Percentiles rank a stretch among this genome's conserved stretches.
Evolutionary conservation across 2,888 invertebrate species (phyloP).

Genomic region (Patella ulyssiponensis): DNA sequence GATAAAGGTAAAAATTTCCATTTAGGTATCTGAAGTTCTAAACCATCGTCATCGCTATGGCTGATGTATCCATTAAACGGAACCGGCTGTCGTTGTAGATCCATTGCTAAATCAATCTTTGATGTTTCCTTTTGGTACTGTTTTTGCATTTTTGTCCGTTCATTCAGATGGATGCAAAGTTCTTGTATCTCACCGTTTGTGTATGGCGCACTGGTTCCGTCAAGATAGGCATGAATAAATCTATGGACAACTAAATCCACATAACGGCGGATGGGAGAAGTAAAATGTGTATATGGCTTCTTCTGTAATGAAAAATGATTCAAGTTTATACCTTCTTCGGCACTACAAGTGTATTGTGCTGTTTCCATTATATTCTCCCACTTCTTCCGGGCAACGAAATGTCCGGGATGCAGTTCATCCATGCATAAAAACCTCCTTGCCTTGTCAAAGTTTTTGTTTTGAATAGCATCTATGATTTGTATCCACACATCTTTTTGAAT

Average conservation of each 20-base stretch:
- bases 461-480: slow-evolving; percentile 13
- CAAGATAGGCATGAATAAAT: slow-evolving; percentile 42
- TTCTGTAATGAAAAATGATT: slow-evolving; percentile 47
- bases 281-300: slow-evolving; percentile 46
- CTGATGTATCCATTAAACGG: slow-evolving; percentile 41
- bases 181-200: slow-evolving; percentile 39
- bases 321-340: slow-evolving; percentile 22
- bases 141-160: slow-evolving; percentile 42
- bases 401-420: slow-evolving; percentile 43
- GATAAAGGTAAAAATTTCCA: slow-evolving; percentile 31
- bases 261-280: slow-evolving; percentile 50
- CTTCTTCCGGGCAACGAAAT: slow-evolving; percentile 35
- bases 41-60: slow-evolving; percentile 36
- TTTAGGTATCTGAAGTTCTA: slow-evolving; percentile 42
- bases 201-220: slow-evolving; percentile 35
- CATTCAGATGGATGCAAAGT: slow-evolving; percentile 44
- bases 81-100: slow-evolving; percentile 36
- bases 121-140: slow-evolving; percentile 42
- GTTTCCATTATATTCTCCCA: slow-evolving; percentile 45
- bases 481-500: slow-evolving; percentile 41
- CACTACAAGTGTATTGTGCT: slow-evolving; percentile 41
- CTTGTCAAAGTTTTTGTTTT: slow-evolving; percentile 20
- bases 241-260: slow-evolving; percentile 47
- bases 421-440: slow-evolving; percentile 31
- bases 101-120: slow-evolving; percentile 37